A percentile compares a stretch with the other conserved stretches of the same genome.
Evolutionary conservation across 2,797 vertebrate species (phyloP).

Genomic region (Taeniopygia guttata): DNA sequence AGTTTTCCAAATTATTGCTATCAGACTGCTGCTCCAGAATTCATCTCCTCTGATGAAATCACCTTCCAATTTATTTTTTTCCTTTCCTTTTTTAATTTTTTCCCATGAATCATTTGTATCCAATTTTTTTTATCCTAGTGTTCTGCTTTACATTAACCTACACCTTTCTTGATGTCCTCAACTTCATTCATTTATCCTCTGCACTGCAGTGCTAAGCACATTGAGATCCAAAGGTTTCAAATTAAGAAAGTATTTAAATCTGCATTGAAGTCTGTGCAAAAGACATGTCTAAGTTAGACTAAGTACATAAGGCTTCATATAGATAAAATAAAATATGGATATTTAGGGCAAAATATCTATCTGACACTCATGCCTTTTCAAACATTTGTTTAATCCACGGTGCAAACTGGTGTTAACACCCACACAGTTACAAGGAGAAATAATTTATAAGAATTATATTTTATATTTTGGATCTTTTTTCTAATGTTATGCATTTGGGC

Average conservation of each 20-base stretch:
- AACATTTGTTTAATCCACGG: background rate
- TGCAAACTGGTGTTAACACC: background rate
- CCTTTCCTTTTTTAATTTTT: fast-evolving
- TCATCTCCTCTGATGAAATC: background rate
- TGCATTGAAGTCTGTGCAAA: background rate
- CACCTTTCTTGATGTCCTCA: background rate
- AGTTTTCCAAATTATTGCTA: background rate
- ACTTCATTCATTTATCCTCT: background rate
- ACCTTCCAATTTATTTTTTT: background rate
- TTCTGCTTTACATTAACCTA: background rate
- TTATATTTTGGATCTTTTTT: background rate
- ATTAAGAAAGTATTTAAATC: background rate
- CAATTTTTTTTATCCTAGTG: background rate
- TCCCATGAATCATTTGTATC: background rate
- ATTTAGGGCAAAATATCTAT: background rate
- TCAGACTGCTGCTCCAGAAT: background rate
- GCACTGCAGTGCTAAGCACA: background rate
- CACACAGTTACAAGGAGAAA: background rate
- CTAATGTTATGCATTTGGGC: background rate
- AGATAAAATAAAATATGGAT: background rate
- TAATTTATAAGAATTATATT: background rate
- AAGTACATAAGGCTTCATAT: background rate
- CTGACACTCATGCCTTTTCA: background rate
- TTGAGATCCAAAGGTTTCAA: background rate
- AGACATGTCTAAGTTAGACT: background rate